Evolutionary conservation across 2,113 vertebrate genomes (phyloP).

Genomic region (Caranx ignobilis): DNA sequence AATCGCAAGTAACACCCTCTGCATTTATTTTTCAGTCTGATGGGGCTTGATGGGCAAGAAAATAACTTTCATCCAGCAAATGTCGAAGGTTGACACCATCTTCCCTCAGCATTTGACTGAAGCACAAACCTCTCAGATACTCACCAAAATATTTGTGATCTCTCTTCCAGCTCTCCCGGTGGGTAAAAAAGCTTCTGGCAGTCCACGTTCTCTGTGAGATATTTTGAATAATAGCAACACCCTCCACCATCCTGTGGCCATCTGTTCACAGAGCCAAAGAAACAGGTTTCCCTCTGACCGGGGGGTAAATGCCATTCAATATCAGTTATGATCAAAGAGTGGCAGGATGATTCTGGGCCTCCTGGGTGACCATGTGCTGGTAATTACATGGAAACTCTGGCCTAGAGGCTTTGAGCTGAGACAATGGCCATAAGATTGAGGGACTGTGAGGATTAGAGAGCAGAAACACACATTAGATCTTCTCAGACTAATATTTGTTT

Average conservation of each 20-base stretch:
- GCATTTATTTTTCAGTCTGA: conserved; percentile 34
- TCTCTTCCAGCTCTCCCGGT: conserved; percentile 52
- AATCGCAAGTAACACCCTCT: conserved; percentile 43
- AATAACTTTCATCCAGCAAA: conserved; percentile 46
- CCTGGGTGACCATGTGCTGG: conserved; percentile 60
- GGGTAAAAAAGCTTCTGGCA: conserved; percentile 58
- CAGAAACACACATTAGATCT: conserved; percentile 7
- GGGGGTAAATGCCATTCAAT: conserved; percentile 66
- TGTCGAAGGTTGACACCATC: conserved; percentile 56
- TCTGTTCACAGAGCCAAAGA: conserved; percentile 68
- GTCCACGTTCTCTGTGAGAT: conserved; percentile 52
- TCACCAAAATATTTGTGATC: conserved; percentile 53
- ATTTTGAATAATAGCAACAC: conserved; percentile 68
- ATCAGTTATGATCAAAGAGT: conserved; percentile 72
- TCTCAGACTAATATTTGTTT: background rate
- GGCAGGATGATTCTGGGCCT: conserved; percentile 48
- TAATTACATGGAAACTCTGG: conserved; percentile 64
- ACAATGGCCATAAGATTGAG: conserved; percentile 33
- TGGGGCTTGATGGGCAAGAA: conserved; percentile 18
- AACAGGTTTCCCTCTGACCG: conserved; percentile 59
- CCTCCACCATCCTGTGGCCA: conserved; percentile 68
- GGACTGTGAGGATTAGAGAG: conserved; percentile 3
- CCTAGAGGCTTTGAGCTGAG: conserved; percentile 39
- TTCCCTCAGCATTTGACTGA: conserved; percentile 38
- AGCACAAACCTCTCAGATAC: conserved; percentile 50